These are phyloP conservation scores for Discoglossus pictus DNA, from an alignment of 2,797 vertebrate species.

Conservation along the genomic window DNA sequence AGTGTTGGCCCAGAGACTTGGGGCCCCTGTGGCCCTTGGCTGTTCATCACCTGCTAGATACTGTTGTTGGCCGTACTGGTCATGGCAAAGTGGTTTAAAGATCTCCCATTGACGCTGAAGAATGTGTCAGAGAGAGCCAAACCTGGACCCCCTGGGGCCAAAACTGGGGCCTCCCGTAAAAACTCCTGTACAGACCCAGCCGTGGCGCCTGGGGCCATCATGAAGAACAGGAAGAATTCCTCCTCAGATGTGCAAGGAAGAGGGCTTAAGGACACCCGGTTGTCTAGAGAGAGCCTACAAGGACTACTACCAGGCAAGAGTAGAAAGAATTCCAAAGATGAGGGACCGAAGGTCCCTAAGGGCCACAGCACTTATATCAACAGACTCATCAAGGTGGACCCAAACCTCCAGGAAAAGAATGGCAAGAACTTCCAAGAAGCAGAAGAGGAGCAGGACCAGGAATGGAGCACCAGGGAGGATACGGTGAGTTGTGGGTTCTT, in stretches of 20 bases:
- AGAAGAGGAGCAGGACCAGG: conserved; percentile 61
- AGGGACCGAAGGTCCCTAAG: conserved; percentile 66
- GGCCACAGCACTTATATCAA: conserved; percentile 85
- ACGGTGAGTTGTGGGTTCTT: conserved; percentile 66
- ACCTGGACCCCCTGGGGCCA: conserved; percentile 61
- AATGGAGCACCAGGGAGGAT: conserved; percentile 64
- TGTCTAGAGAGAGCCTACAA: conserved; percentile 64
- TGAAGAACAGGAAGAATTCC: conserved; percentile 88
- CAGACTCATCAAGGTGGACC: conserved; percentile 94
- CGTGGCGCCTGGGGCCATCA: conserved; percentile 60
- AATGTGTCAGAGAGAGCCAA: conserved; percentile 83
- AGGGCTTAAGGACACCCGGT: conserved; percentile 55
- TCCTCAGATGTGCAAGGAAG: conserved; percentile 70
- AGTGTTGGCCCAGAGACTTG: conserved; percentile 57
- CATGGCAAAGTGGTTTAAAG: conserved; percentile 97
- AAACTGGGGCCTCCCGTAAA: conserved; percentile 75
- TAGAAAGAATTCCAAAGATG: conserved; percentile 81
- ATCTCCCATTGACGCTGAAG: conserved; percentile 90
- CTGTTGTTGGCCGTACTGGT: conserved; percentile 65
- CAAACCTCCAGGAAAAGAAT: conserved; percentile 78
- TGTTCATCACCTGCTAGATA: conserved; percentile 64
- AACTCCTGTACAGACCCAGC: conserved; percentile 59
- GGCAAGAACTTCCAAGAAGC: conserved; percentile 61
- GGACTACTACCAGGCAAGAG: conserved; percentile 77
- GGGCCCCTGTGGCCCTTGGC: conserved; percentile 72